Base-by-base conservation (phyloP, 2,888 invertebrate species). In the Lampropteryx suffumata region DNA sequence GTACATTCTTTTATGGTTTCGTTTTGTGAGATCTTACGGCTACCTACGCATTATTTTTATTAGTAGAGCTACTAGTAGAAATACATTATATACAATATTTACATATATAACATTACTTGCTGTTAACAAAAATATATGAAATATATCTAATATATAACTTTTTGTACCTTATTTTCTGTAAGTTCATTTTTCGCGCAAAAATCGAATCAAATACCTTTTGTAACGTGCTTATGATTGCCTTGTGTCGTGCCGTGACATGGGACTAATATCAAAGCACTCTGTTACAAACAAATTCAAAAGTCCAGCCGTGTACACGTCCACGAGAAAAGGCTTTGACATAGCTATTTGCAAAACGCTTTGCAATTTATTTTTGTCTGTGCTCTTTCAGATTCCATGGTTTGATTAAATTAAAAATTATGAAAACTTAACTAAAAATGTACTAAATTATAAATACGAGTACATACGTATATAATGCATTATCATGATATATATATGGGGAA, bases 221-320 rank as follows among this genome's bases (percentile, higher is more conserved):
- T 61, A 62, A 63, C 67, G 65, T 76, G 73, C 63, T 66, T 71
- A 62, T 75, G 76, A 79, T 74, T 69, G 65, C 62, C 2, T 17
- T n/a, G n/a, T n/a, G 65, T 59, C 65, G 57, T 71, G 76, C 59
- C 67, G 58, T 72, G 76, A 71, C 74, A 71, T 62, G 69, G 68
- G 74, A 64, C 62, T 69, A 69, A 71, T 76, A 76, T 79, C 83
- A 82, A 84, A 83, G 81, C 70, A 67, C 59, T 63, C 59, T 58
- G 59, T 55, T 65, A 65, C 79, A 71, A 73, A 73, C 70, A 68
- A 61, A 71, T 76, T 77, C 71, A 62, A 71, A 80, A 74, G 67
- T 61, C 59, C 55, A 55, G 49, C 50, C 43, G 55, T 60, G 59
- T 50, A 61, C 62, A 68, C 71, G 69, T 74, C 66, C 66, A 71